Evolutionary conservation across 2,797 vertebrate species (phyloP), one percentile per base, ranked within the genome.

Genomic region (Hydrolagus colliei): DNA sequence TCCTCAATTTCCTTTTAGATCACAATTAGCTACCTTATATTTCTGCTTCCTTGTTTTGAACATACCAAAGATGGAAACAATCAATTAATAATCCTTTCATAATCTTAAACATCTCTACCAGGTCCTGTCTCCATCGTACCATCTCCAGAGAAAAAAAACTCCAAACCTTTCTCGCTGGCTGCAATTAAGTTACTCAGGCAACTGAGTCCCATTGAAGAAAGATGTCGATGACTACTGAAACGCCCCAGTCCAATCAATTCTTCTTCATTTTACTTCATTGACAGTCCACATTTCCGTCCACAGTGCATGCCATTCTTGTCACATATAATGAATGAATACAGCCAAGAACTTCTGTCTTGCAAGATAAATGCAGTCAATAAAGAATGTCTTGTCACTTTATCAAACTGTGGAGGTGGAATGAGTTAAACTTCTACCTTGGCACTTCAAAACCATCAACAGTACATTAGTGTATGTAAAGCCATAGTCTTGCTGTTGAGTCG

Each of bases 261-360:
- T 86, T 86, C 87, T 84, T 88, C 75, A 87, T 88, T 88, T 89
- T 87, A n/a, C 76, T 88, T 77, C 13, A 35, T 68, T 86, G 86
- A 20, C 41, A 73, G 63, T 35, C 32, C 72, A 61, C 71, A 85
- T 73, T 87, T 88, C 88, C 85, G 16, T 74, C 67, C n/a, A 27
- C 65, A 87, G 87, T 13, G 71, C 41, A 84, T 75, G 85, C 13
- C 72, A 78, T 73, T 72, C 11, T 0, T 88, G 85, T 88, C 86
- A 88, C 85, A 75, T 68, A 0, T 87, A 87, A 89, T 85, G 76
- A 35, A 1, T 32, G 89, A 73, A 20, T 87, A 63, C 4, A 86
- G 63, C 72, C 2, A 71, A 85, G 52, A 86, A 79, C 4, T 4
- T 1, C 1, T 63, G 52, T 79, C 88, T 85, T 86, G 86, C 89